Conservation (phyloP, 2,797 vertebrate genomes). For the Sus cebifrons region DNA sequence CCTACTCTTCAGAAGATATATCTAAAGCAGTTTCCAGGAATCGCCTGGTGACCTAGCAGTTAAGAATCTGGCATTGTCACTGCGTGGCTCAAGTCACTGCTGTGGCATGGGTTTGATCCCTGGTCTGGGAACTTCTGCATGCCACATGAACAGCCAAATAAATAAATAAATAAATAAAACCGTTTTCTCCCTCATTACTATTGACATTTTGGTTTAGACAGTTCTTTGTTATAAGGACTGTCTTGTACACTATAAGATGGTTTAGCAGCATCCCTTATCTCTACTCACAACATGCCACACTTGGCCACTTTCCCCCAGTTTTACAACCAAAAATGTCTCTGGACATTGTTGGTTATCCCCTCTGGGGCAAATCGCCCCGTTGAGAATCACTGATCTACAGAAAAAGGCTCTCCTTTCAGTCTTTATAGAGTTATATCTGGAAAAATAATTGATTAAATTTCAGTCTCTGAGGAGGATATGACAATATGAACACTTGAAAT, state of each 20-base stretch:
- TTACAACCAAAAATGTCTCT: slow-evolving; percentile 31
- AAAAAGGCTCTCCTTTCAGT: slow-evolving; percentile 1
- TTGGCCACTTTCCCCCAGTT: neutral
- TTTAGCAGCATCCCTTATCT: neutral
- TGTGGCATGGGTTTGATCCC: no score
- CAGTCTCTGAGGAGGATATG: neutral
- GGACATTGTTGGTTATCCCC: neutral
- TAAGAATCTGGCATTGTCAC: no score
- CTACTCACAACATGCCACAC: neutral
- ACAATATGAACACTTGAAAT: slow-evolving; percentile 33
- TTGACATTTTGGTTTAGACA: neutral
- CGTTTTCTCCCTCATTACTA: neutral
- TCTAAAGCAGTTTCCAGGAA: neutral
- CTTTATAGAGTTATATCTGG: neutral
- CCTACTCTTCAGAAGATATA: slow-evolving; percentile 37
- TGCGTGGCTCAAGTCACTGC: no score
- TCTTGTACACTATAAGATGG: neutral
- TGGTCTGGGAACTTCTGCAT: no score
- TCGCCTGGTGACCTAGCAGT: no score
- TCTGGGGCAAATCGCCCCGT: neutral
- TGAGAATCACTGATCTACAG: neutral
- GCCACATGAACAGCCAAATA: no score
- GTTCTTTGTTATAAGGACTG: neutral
- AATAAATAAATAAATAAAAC: neutral
- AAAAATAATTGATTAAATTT: slow-evolving; percentile 60